Evolutionary conservation across 2,888 invertebrate species (phyloP), one percentile per base, ranked within the genome.

Genomic region (Masnerella sp.): DNA sequence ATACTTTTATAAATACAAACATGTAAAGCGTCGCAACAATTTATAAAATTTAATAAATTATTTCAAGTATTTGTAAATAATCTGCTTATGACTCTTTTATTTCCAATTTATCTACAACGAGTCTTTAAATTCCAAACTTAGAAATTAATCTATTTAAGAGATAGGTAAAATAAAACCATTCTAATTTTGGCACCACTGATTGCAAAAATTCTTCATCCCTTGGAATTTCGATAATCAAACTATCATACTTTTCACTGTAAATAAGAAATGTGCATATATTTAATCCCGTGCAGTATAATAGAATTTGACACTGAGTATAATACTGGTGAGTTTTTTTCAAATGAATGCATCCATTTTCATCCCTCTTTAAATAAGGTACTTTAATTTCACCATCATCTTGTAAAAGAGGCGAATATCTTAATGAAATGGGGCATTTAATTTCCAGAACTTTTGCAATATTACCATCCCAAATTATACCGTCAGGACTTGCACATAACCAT

Each of bases 381-480:
- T 42, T 43, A 14, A 56, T 12, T 42, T 42, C 2, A 3, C 43
- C 56, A 30, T 56, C 15, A 0, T 56, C 56, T 2, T 56, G 42
- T 5, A 56, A 5, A 11, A 56, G 32, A 8, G 12, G 32, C 14
- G 42, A 32, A 32, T 56, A 32, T 43, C 30, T 42, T 28, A 40
- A 42, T 22, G 54, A 42, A 42, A 17, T 42, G 5, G 54, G 54
- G 18, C 54, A 56, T 56, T 56, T 56, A 8, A 56, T 56, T 42
- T 56, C 30, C 18, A 56, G 18, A 42, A 56, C 42, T 56, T 40
- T 40, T 7, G 30, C 30, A 43, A 12, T 14, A 5, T 56, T 2
- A 2, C 56, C 56, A 56, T 56, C 43, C 56, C 36, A 56, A 43
- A 56, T 32, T 5, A 56, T 42, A 2, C 56, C 56, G 8, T 56